Evolutionary conservation across 53 echinoderm and acorn worm species (phyloP).

Genomic region (Antedon mediterranea): DNA sequence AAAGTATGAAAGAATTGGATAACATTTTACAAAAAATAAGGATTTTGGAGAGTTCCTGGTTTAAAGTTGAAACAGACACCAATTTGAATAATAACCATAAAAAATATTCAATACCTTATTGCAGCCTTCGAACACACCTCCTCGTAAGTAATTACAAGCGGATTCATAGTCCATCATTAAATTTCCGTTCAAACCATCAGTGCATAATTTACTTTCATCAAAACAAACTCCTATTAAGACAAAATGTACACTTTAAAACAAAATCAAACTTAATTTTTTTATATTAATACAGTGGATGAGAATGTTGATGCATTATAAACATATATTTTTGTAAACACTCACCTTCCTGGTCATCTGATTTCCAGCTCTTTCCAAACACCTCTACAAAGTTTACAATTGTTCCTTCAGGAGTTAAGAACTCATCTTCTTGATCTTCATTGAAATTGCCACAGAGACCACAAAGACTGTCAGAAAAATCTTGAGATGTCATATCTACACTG

Average conservation of each 20-base stretch:
- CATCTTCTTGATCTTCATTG: not conserved
- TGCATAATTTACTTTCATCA: not conserved
- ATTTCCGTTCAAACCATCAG: not conserved
- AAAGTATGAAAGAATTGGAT: too few relatives aligned
- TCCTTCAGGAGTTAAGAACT: not conserved
- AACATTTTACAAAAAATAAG: too few relatives aligned
- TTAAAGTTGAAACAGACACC: too few relatives aligned
- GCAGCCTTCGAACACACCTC: not conserved
- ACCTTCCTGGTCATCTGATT: not conserved
- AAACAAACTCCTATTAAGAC: not conserved
- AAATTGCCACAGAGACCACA: not conserved
- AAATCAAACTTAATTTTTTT: too few relatives aligned
- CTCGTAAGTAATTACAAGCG: not conserved
- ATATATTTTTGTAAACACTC: too few relatives aligned
- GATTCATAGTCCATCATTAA: not conserved
- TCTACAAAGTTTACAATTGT: not conserved
- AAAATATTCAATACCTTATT: too few relatives aligned
- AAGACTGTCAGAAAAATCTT: not conserved
- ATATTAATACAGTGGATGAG: too few relatives aligned
- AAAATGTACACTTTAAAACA: too few relatives aligned
- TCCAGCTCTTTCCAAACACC: not conserved
- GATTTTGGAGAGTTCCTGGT: too few relatives aligned
- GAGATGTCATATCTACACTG: not conserved
- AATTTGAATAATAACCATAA: too few relatives aligned
- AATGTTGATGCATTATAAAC: too few relatives aligned